A percentile compares a stretch with the other conserved stretches of the same genome.
Conservation (phyloP, 2,113 vertebrate genomes). For the Myotis brandtii region DNA sequence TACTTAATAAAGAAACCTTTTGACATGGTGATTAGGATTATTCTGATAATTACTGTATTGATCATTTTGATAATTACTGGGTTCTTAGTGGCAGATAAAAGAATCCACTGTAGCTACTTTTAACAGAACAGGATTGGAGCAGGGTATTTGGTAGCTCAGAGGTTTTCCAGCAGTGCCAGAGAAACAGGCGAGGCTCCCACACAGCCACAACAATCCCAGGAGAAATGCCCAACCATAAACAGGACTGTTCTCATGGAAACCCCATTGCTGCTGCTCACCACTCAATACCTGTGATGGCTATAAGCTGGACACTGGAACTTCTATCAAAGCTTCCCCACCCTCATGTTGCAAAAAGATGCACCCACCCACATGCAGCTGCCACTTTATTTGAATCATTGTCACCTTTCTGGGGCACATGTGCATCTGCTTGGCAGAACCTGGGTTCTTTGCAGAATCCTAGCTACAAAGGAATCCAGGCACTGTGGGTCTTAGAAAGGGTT, state of each 20-base stretch:
- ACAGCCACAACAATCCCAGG: background rate
- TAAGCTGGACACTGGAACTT: background rate
- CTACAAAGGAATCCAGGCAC: background rate
- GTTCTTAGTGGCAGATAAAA: constrained; percentile 39
- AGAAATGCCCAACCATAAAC: background rate
- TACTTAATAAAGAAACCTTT: background rate
- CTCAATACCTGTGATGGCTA: background rate
- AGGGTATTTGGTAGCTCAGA: background rate
- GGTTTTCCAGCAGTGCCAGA: background rate
- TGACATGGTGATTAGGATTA: constrained; percentile 10
- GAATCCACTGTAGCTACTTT: constrained; percentile 10
- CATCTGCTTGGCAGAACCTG: background rate
- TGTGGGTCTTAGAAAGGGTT: background rate
- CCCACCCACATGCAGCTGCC: too few relatives aligned
- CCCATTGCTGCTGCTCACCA: background rate
- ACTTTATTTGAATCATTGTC: background rate
- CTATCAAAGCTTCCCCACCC: background rate
- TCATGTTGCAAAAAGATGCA: background rate
- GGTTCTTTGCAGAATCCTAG: background rate
- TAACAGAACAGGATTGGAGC: background rate
- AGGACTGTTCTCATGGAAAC: background rate
- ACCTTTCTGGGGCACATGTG: background rate
- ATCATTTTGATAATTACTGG: constrained; percentile 29
- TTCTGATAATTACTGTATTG: constrained; percentile 20
- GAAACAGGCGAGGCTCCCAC: background rate